A percentile compares a stretch with the other conserved stretches of the same genome.
Conservation (phyloP, 2,113 vertebrate genomes). For the Bubo blakistoni region DNA sequence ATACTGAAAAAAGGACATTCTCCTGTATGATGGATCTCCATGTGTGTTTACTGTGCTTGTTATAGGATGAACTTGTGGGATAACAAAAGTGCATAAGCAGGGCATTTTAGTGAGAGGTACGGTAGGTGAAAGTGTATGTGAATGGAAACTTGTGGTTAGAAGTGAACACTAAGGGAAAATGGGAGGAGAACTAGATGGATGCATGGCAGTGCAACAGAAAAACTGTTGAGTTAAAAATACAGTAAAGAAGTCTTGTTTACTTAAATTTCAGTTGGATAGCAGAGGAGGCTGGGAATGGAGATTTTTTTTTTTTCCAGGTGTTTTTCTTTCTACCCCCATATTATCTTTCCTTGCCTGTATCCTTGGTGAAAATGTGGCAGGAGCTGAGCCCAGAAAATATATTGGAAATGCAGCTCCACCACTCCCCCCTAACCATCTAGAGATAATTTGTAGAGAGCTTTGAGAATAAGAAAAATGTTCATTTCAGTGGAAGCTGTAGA, state of each 20-base stretch:
- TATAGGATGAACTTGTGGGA: not conserved
- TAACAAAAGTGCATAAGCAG: not conserved
- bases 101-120: not conserved
- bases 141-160: not conserved
- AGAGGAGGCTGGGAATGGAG: not conserved
- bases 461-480: not conserved
- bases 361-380: not conserved
- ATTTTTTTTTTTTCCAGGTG: not conserved
- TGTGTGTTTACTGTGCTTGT: not conserved
- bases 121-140: not conserved
- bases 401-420: not conserved
- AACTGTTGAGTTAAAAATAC: not conserved
- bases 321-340: not conserved
- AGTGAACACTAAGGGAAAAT: not conserved
- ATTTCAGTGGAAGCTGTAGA: not conserved
- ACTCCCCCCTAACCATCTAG: not conserved
- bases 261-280: not conserved
- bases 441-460: not conserved
- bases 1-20: not conserved
- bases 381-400: not conserved
- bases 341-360: not conserved
- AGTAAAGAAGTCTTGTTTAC: not conserved
- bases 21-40: not conserved
- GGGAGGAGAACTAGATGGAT: not conserved
- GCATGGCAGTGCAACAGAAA: not conserved